phyloP scores from a whole-genome alignment of 2,797 vertebrate genomes.

The Melanotaenia trifasciata region DNA sequence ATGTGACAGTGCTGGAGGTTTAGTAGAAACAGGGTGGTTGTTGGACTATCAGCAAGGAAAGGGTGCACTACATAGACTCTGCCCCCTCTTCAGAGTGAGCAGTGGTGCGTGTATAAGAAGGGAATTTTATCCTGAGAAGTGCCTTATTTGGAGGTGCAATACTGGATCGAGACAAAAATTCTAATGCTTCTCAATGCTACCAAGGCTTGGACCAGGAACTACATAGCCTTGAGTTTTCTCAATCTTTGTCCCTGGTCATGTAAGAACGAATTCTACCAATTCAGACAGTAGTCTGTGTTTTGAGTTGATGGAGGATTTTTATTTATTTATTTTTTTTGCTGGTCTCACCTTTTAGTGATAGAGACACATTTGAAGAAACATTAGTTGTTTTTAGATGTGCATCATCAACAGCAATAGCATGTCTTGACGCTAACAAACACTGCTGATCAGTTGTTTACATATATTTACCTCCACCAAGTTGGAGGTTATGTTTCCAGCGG shows the following conservation, averaged over 20 bases:
- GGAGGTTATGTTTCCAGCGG: too few relatives aligned
- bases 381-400: slow-evolving; percentile 11
- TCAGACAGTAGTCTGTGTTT: slow-evolving; percentile 8
- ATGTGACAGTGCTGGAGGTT: slow-evolving; percentile 66
- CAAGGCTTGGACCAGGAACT: slow-evolving; percentile 35
- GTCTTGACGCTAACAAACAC: slow-evolving; percentile 21
- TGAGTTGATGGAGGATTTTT: slow-evolving; percentile 11
- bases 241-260: slow-evolving; percentile 19
- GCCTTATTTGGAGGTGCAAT: slow-evolving; percentile 48
- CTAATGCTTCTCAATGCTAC: slow-evolving; percentile 20
- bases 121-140: slow-evolving; percentile 46
- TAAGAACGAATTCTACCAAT: slow-evolving; percentile 27
- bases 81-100: slow-evolving; percentile 25
- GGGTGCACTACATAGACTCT: slow-evolving; percentile 39
- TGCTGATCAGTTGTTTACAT: neutral
- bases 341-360: slow-evolving; percentile 28
- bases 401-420: neutral
- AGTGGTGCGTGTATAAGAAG: slow-evolving; percentile 69
- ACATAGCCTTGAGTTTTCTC: slow-evolving; percentile 35
- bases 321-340: slow-evolving; percentile 3
- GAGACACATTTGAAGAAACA: slow-evolving; percentile 14
- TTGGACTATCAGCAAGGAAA: slow-evolving; percentile 37
- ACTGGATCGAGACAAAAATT: slow-evolving; percentile 35
- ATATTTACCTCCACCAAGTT: neutral
- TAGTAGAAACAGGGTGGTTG: slow-evolving; percentile 48